These are phyloP conservation scores for Gymnoscopelus braueri DNA, from an alignment of 2,797 vertebrate genomes.

Conservation along the genomic window DNA sequence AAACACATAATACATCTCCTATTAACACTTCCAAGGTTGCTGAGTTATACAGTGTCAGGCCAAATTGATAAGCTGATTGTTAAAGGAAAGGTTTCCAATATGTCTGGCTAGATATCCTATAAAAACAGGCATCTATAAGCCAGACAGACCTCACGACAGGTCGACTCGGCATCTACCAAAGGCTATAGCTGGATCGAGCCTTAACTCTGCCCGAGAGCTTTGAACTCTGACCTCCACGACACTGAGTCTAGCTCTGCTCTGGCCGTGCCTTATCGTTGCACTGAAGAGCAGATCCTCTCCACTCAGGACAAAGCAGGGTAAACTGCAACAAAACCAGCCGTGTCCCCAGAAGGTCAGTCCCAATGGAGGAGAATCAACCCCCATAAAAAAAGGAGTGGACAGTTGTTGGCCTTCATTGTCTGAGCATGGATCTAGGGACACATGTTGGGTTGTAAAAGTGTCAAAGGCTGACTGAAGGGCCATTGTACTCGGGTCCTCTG, in stretches of 20 bases:
- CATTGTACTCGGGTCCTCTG: slow-evolving; percentile 77
- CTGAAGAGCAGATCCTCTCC: slow-evolving; percentile 67
- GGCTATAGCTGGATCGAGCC: slow-evolving; percentile 46
- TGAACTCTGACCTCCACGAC: slow-evolving; percentile 72
- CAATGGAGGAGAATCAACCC: slow-evolving; percentile 54
- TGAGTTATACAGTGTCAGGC: too few relatives aligned
- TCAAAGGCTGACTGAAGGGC: slow-evolving; percentile 77
- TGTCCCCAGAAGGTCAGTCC: slow-evolving; percentile 63
- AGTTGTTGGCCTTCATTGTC: slow-evolving; percentile 81
- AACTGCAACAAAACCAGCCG: slow-evolving; percentile 55
- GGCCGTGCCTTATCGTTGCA: slow-evolving; percentile 56
- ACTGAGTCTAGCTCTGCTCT: slow-evolving; percentile 58
- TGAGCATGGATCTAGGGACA: slow-evolving; percentile 76
- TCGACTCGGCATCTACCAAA: too few relatives aligned
- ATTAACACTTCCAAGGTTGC: too few relatives aligned
- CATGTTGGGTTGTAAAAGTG: slow-evolving; percentile 87
- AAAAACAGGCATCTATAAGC: slow-evolving; percentile 2
- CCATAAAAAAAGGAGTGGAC: slow-evolving; percentile 57
- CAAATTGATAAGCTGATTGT: too few relatives aligned
- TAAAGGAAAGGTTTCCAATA: neutral
- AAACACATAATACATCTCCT: too few relatives aligned
- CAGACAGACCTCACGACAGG: too few relatives aligned
- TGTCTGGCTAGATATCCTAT: slow-evolving; percentile 9
- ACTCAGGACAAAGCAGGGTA: slow-evolving; percentile 59
- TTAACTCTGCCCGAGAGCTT: slow-evolving; percentile 69